phyloP scores from a whole-genome alignment of 2,113 vertebrate genomes.

The Rostratula benghalensis region DNA sequence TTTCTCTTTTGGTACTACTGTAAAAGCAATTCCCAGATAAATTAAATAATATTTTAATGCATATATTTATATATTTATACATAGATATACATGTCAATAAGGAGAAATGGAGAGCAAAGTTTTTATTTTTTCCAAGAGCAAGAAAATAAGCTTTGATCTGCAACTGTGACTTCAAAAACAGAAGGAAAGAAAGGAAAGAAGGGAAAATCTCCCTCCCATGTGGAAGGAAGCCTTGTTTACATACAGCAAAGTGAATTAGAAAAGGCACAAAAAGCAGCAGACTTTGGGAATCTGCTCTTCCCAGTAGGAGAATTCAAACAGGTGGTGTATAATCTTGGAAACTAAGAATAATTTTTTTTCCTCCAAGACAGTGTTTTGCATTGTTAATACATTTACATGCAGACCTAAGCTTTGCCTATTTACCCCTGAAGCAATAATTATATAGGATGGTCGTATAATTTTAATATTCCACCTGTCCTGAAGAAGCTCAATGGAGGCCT shows the following conservation, averaged over 20 bases:
- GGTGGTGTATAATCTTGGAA: not conserved
- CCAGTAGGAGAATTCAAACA: conserved; percentile 3
- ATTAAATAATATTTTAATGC: not conserved
- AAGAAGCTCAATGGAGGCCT: not conserved
- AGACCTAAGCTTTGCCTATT: not conserved
- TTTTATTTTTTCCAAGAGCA: not conserved
- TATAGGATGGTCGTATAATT: not conserved
- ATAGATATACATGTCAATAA: not conserved
- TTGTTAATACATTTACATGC: conserved; percentile 14
- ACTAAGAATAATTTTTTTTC: not conserved
- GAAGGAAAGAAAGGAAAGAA: not conserved
- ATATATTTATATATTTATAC: not conserved
- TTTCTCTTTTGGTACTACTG: not conserved
- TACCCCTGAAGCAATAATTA: not conserved
- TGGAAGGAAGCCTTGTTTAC: not conserved
- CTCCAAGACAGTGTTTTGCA: not conserved
- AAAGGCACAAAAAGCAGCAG: not conserved
- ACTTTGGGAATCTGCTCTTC: not conserved
- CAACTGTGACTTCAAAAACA: not conserved
- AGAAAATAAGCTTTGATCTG: not conserved
- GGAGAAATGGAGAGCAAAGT: not conserved
- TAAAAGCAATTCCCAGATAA: not conserved
- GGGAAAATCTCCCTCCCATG: not conserved
- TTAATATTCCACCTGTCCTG: conserved; percentile 4
- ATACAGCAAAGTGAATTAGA: not conserved